Evolutionary conservation across 2,113 vertebrate species (phyloP), one percentile per base, ranked within the genome.

Genomic region (Sinocyclocheilus anshuiensis): DNA sequence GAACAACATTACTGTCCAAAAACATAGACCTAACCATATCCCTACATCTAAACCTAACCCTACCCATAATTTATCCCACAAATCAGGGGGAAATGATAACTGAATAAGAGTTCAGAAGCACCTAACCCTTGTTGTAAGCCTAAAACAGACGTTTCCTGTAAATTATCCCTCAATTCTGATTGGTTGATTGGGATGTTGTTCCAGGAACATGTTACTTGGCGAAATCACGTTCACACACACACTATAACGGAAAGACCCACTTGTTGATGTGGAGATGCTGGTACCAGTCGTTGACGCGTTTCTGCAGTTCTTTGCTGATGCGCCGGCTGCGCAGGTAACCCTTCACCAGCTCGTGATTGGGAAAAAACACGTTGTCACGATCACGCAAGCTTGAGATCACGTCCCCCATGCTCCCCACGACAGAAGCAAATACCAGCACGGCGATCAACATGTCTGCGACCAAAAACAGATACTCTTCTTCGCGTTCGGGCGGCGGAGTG

Each of bases 381-480:
- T 94, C 91, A 20, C 94, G 93, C 26, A 97, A 89, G 89, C 93
- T 97, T 82, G 94, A 92, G 88, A 98, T 95, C 84, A 97, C 95
- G 0, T 94, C 94, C 4, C 96, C 95, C 86, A 98, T 95, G 88
- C 95, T 96, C 0, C 97, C 98, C 69, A 97, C 96, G 83, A 99
- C 91, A 36, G 96, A 96, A 48, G 97, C 97, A 2, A 99, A 97
- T 57, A 96, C 97, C 93, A 99, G 93, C 89, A 99, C 96, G 0
- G 97, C 96, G 86, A 98, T 95, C 57, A 99, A 95, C 87, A 98
- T 93, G 92, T 97, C 96, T 0, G 91, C 92, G 10, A 94, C 95
- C 96, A 96, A 91, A 86, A 99, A 99, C 86, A 99, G 92, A 83
- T 94, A 95, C 86, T 97, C 97, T 59, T 97, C 96, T 82, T 96